Evolutionary conservation across 92 coral and sea anemone species (phyloP).

Genomic region (Palythoa caribaeorum): DNA sequence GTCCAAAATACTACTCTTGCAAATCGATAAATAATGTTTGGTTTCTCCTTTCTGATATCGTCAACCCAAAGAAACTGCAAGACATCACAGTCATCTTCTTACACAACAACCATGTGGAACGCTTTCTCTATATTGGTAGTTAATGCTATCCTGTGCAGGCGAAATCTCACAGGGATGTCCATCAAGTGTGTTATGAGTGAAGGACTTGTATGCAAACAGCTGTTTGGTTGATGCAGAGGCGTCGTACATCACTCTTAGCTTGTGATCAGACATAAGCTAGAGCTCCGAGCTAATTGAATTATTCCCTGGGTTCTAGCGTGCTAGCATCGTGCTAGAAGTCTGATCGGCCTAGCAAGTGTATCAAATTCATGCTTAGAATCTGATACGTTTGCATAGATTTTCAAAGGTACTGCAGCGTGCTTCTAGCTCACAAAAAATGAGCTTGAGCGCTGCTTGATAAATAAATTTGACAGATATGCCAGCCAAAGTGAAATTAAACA

Average conservation of each 20-base stretch:
- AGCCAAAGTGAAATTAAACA: too few relatives aligned
- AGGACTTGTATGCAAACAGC: constrained; percentile 25
- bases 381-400: too few relatives aligned
- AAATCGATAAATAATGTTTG: constrained; percentile 4
- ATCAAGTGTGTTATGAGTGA: constrained; percentile 30
- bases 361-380: too few relatives aligned
- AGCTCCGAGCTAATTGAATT: too few relatives aligned
- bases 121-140: constrained; percentile 15
- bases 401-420: too few relatives aligned
- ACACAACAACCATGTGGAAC: background rate
- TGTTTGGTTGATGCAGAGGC: constrained; percentile 40
- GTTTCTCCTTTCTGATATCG: constrained; percentile 27
- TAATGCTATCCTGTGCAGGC: constrained; percentile 37
- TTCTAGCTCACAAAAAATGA: too few relatives aligned
- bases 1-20: constrained; percentile 34
- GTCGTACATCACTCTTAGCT: constrained; percentile 26
- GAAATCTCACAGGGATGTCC: constrained; percentile 35
- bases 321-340: too few relatives aligned
- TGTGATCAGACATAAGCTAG: too few relatives aligned
- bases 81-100: constrained; percentile 27
- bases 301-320: too few relatives aligned
- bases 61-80: constrained; percentile 14
- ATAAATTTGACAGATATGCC: too few relatives aligned
- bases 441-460: too few relatives aligned
- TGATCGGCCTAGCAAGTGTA: too few relatives aligned